Percentiles rank a stretch among this genome's conserved stretches.
These are phyloP conservation scores for Nipponacmea schrenckii DNA, from an alignment of 2,888 invertebrate genomes.

Conservation along the genomic window DNA sequence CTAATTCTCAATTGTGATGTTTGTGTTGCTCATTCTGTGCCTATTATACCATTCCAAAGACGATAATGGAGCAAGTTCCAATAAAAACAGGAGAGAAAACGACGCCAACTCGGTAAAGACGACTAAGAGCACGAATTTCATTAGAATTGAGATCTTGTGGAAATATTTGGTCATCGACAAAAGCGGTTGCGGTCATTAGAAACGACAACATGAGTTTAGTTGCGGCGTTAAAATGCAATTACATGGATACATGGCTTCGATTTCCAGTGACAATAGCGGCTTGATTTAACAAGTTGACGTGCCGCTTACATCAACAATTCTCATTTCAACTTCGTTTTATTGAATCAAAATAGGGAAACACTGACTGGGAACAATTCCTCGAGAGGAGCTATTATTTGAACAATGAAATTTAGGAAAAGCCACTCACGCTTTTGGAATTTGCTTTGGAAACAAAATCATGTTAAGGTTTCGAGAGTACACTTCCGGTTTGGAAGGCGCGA, in stretches of 20 bases:
- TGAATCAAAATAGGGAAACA: conserved; percentile 15
- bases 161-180: conserved; percentile 6
- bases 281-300: not conserved
- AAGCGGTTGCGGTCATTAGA: not conserved
- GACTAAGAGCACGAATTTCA: not conserved
- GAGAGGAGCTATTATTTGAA: conserved; percentile 19
- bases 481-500: conserved; percentile 22
- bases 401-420: conserved; percentile 20
- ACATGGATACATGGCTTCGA: not conserved
- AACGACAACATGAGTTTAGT: not conserved
- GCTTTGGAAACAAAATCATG: conserved; percentile 16
- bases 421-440: conserved; percentile 14
- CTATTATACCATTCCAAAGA: conserved; percentile 8
- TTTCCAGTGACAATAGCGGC: not conserved
- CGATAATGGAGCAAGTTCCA: conserved; percentile 12
- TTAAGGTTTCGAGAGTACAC: conserved; percentile 21
- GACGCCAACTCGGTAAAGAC: not conserved
- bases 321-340: conserved; percentile 1
- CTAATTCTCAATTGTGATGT: not conserved
- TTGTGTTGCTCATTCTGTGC: not conserved
- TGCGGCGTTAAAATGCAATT: conserved; percentile 1
- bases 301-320: not conserved
- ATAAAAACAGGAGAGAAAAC: not conserved
- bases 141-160: not conserved
- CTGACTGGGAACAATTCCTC: not conserved